These are phyloP conservation scores for Engraulis encrasicolus DNA, from an alignment of 2,113 vertebrate genomes.

Conservation along the genomic window DNA sequence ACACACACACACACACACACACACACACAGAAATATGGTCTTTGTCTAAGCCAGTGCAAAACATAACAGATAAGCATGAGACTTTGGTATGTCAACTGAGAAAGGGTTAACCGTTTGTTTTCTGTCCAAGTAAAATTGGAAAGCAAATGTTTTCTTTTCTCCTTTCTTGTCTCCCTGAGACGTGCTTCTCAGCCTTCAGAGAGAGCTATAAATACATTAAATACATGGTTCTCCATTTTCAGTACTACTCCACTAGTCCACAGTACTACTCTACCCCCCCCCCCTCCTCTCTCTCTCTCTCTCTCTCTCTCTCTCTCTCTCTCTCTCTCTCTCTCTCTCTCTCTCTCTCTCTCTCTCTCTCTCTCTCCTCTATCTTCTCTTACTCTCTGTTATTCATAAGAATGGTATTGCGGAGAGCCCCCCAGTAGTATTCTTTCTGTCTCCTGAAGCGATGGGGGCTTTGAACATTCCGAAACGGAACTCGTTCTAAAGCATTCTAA, in stretches of 20 bases:
- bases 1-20: no score
- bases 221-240: neutral
- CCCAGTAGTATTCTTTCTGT: no score
- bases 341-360: neutral
- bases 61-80: neutral
- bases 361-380: neutral
- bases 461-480: no score
- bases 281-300: neutral
- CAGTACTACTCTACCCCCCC: no score
- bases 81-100: neutral
- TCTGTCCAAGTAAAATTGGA: neutral
- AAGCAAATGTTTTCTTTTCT: conserved; percentile 2
- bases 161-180: neutral
- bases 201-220: neutral
- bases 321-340: neutral
- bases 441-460: no score
- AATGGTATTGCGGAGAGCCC: no score
- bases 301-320: neutral
- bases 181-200: neutral
- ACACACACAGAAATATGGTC: no score
- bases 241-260: no score
- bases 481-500: no score
- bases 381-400: no score
- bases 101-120: neutral
- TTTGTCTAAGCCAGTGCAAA: no score